A percentile compares a stretch with the other conserved stretches of the same genome.
Conservation (phyloP, 2,113 vertebrate species). For the Phoxinus phoxinus region DNA sequence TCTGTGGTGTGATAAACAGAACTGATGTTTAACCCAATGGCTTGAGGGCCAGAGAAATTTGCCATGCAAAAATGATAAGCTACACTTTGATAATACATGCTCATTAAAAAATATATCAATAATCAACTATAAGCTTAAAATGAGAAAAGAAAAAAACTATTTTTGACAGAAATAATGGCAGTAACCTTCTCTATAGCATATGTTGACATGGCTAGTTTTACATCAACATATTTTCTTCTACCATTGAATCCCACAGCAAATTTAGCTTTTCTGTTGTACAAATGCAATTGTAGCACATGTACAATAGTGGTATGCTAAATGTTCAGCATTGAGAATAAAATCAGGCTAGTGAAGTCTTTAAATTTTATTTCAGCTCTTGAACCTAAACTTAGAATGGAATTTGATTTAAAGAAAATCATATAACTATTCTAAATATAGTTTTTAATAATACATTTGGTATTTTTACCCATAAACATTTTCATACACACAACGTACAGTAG, state of each 20-base stretch:
- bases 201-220: background rate
- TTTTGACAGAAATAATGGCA: background rate
- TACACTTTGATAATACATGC: background rate
- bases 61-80: background rate
- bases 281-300: background rate
- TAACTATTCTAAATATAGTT: background rate
- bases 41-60: background rate
- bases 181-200: background rate
- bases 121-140: background rate
- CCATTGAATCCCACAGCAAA: background rate
- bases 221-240: background rate
- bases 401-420: background rate
- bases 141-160: background rate
- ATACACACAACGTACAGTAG: too few species aligned
- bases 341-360: background rate
- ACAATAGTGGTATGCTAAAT: background rate
- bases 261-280: background rate
- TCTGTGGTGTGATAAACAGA: constrained; percentile 54
- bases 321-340: background rate
- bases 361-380: background rate
- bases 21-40: background rate
- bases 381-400: background rate
- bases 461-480: too few species aligned
- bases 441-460: too few species aligned
- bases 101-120: background rate